Percentiles rank a stretch among this genome's conserved stretches.
Conservation (phyloP, 1,140 invertebrate species). For the Sarcophaga bullata region DNA sequence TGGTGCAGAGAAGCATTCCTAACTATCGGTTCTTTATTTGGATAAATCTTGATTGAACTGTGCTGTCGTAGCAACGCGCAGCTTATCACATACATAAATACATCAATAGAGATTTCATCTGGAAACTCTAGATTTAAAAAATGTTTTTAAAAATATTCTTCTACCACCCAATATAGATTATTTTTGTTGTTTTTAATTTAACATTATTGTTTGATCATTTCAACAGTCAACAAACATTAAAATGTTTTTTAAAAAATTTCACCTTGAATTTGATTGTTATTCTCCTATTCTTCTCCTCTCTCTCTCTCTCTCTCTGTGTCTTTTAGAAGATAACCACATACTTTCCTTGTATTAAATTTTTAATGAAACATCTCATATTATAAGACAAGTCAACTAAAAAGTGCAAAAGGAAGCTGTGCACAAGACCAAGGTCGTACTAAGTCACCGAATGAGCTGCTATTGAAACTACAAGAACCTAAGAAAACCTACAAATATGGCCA, state of each 20-base stretch:
- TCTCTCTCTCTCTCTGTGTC: neutral
- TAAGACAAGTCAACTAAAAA: neutral
- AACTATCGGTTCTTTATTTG: too few species aligned
- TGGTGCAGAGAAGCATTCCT: too few species aligned
- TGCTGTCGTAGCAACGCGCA: too few species aligned
- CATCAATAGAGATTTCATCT: too few species aligned
- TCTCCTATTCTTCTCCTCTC: too few species aligned
- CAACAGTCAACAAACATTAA: neutral
- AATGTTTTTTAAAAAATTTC: neutral
- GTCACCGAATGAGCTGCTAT: neutral
- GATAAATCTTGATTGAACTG: too few species aligned
- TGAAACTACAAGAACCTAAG: neutral
- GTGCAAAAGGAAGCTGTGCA: neutral
- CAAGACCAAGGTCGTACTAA: neutral
- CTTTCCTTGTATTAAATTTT: too few species aligned
- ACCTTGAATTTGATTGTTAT: neutral
- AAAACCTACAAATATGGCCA: conserved; percentile 33
- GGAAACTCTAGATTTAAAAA: too few species aligned
- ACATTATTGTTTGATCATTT: neutral
- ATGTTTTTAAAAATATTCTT: too few species aligned
- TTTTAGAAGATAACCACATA: too few species aligned
- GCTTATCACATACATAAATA: too few species aligned
- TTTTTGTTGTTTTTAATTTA: neutral
- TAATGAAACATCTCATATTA: neutral
- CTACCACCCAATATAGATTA: neutral